Conservation (phyloP, 2,888 invertebrate genomes). For the Scelioninae gen. 1 region DNA sequence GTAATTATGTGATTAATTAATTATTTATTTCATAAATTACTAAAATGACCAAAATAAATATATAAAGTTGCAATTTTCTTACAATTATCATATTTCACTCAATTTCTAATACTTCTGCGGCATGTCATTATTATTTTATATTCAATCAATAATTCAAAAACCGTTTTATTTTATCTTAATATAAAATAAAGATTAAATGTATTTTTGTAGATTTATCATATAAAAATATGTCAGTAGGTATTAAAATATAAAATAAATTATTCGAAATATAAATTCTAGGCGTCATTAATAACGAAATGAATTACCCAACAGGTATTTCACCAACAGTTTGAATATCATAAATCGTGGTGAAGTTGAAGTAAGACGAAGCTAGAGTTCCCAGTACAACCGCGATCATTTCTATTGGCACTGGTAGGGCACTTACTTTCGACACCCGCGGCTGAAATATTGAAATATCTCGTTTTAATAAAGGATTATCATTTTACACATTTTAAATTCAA, state of each 20-base stretch:
- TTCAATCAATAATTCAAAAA: too few species aligned
- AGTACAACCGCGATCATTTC: slow-evolving; percentile 91
- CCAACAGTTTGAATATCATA: slow-evolving; percentile 90
- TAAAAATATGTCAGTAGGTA: background rate
- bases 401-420: slow-evolving; percentile 91
- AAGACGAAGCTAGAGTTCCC: slow-evolving; percentile 89
- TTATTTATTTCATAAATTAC: too few species aligned
- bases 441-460: slow-evolving; percentile 79
- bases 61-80: too few species aligned
- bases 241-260: background rate
- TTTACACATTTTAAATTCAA: background rate
- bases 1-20: background rate
- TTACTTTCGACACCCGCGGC: slow-evolving; percentile 88
- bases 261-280: background rate
- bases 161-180: too few species aligned
- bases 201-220: too few species aligned
- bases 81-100: too few species aligned
- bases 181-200: too few species aligned
- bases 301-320: slow-evolving; percentile 93
- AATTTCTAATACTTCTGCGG: too few species aligned
- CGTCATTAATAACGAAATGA: slow-evolving; percentile 41
- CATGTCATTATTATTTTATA: too few species aligned
- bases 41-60: too few species aligned
- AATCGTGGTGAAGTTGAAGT: slow-evolving; percentile 85
- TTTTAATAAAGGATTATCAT: slow-evolving; percentile 15